Percentiles rank a stretch among this genome's conserved stretches.
Evolutionary conservation across 2,113 vertebrate species (phyloP).

Genomic region (Percina caprodes): DNA sequence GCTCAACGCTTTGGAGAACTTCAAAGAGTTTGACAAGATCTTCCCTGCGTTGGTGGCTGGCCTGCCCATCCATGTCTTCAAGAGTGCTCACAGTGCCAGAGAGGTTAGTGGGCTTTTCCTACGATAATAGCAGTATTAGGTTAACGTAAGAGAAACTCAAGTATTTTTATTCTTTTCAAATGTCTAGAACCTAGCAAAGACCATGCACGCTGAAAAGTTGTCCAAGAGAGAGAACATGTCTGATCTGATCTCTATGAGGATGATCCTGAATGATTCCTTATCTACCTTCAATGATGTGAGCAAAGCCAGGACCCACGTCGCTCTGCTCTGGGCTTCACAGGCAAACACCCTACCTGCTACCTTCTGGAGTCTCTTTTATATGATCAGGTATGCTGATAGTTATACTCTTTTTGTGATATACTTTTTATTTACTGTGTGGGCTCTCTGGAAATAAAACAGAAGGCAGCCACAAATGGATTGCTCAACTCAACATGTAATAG

Average conservation of each 20-base stretch:
- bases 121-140: background rate
- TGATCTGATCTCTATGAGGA: constrained; percentile 90
- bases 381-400: constrained; percentile 86
- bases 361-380: constrained; percentile 94
- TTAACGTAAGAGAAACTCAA: background rate
- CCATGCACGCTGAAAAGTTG: constrained; percentile 89
- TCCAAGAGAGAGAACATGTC: constrained; percentile 88
- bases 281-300: constrained; percentile 91
- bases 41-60: constrained; percentile 95
- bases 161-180: background rate
- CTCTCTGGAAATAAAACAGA: background rate
- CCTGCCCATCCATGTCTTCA: constrained; percentile 95
- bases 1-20: constrained; percentile 90
- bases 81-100: constrained; percentile 89
- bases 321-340: constrained; percentile 95
- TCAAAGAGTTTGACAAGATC: constrained; percentile 95
- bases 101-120: constrained; percentile 73
- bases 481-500: background rate
- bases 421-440: background rate
- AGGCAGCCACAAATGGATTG: background rate
- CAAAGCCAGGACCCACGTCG: constrained; percentile 92
- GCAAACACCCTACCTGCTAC: constrained; percentile 97
- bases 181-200: constrained; percentile 87
- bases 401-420: no score
- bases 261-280: constrained; percentile 92